Base-by-base conservation (phyloP, 2,113 vertebrate species). In the Crocuta crocuta region DNA sequence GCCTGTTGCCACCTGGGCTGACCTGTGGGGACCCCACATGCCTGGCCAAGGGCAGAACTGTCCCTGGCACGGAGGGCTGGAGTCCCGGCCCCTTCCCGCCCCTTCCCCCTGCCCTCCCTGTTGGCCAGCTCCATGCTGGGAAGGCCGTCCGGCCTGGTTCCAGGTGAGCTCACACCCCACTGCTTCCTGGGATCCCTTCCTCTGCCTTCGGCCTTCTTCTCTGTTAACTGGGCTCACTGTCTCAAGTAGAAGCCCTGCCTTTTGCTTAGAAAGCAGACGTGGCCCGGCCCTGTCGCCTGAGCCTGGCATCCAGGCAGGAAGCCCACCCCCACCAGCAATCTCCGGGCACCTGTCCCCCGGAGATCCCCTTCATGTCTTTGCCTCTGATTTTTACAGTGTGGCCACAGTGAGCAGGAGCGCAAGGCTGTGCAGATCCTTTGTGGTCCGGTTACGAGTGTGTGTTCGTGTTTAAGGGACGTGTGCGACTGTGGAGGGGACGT, bases 391-490 rank as follows among this genome's bases (percentile, higher is more conserved):
- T 65, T 55, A n/a, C 68, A 28, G 89, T 33, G 61, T 76, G 79
- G 58, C 71, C 15, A 0, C 10, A 11, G 89, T 0, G 19, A 85
- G 10, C 68, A 43, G 91, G 93, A 85, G 43, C 23, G 45, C 24
- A 24, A 83, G 35, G 55, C 8, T 7, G 35, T 53, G 6, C 24
- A 71, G 78, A 68, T 33, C 21, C 50, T 84, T 80, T 84, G 63
- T 58, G 89, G 81, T 88, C 80, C 0, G 26, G 0, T 21, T 61
- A 24, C 39, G 73, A 92, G 71, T 82, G 11, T 0, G 0, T 61
- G 74, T 76, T 89, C 8, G 0, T 43, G 81, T 63, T 79, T 1
- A 84, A 76, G 91, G 97, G n/a, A 96, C 0, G 93, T 98, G 89
- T 82, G 28, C 0, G 92, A 94, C 53, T 89, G 96, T 80, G 16